Evolutionary conservation across 2,888 invertebrate genomes (phyloP).

Genomic region (Drosophila quinaria): DNA sequence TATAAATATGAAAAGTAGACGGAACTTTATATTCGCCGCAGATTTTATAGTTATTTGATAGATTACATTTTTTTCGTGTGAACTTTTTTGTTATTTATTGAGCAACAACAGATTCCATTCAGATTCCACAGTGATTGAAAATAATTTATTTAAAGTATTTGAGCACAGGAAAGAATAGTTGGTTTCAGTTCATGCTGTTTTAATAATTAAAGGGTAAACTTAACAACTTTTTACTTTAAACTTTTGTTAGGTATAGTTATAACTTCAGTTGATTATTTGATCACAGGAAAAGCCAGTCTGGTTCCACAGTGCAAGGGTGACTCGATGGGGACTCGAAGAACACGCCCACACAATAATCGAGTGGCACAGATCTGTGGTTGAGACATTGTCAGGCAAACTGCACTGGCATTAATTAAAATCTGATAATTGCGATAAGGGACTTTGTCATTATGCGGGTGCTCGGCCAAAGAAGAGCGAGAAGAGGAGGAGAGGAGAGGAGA

Average conservation of each 20-base stretch:
- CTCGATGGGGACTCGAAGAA: not conserved
- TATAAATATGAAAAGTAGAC: too few species aligned
- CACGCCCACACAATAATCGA: conserved; percentile 26
- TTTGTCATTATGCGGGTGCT: conserved; percentile 31
- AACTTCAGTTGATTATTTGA: not conserved
- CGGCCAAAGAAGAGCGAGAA: not conserved
- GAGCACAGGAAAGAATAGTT: too few species aligned
- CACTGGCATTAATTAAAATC: conserved; percentile 64
- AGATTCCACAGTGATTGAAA: too few species aligned
- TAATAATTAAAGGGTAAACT: not conserved
- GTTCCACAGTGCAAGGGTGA: conserved; percentile 8
- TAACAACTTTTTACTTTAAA: too few species aligned
- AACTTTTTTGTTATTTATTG: too few species aligned
- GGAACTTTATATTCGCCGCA: too few species aligned
- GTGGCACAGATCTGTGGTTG: conserved; percentile 35
- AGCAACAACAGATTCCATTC: too few species aligned
- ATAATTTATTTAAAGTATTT: too few species aligned
- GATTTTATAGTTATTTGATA: too few species aligned
- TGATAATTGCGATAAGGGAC: conserved; percentile 40
- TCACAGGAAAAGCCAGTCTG: not conserved
- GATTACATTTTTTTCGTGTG: too few species aligned
- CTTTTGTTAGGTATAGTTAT: too few species aligned
- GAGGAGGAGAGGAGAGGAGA: not conserved
- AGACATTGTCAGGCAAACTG: conserved; percentile 32
- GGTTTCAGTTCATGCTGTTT: too few species aligned